These are phyloP conservation scores for Euplexia lucipara DNA, from an alignment of 2,888 invertebrate species.

Conservation along the genomic window DNA sequence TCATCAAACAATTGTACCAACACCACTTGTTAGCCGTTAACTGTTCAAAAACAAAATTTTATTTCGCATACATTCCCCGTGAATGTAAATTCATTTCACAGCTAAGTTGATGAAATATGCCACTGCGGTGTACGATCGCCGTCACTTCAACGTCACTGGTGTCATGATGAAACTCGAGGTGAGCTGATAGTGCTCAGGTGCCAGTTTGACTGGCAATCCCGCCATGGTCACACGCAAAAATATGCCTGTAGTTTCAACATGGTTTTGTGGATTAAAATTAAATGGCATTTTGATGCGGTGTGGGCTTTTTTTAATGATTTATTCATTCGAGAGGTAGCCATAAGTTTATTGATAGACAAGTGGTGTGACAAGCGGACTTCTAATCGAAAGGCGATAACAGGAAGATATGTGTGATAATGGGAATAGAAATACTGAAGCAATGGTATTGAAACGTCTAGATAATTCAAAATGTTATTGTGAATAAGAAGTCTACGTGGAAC, in stretches of 20 bases:
- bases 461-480: neutral
- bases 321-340: too few species aligned
- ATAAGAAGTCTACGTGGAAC: neutral
- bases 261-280: neutral
- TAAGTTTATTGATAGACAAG: too few species aligned
- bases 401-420: too few species aligned
- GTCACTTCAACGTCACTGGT: slow-evolving; percentile 39
- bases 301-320: neutral
- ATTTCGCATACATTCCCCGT: neutral
- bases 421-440: too few species aligned
- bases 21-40: neutral
- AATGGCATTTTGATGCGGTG: slow-evolving; percentile 24
- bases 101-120: slow-evolving; percentile 32
- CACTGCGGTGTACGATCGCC: slow-evolving; percentile 22
- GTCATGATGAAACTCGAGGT: slow-evolving; percentile 32
- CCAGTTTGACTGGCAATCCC: slow-evolving; percentile 23
- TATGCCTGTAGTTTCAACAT: slow-evolving; percentile 6
- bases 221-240: slow-evolving; percentile 33
- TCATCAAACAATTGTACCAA: neutral
- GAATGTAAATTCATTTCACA: slow-evolving; percentile 34
- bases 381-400: too few species aligned
- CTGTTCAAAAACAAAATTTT: neutral
- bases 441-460: too few species aligned
- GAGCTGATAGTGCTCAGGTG: slow-evolving; percentile 31
- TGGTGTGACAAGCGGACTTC: too few species aligned